Evolutionary conservation across 2,113 vertebrate genomes (phyloP).

Genomic region (Centrocercus urophasianus): DNA sequence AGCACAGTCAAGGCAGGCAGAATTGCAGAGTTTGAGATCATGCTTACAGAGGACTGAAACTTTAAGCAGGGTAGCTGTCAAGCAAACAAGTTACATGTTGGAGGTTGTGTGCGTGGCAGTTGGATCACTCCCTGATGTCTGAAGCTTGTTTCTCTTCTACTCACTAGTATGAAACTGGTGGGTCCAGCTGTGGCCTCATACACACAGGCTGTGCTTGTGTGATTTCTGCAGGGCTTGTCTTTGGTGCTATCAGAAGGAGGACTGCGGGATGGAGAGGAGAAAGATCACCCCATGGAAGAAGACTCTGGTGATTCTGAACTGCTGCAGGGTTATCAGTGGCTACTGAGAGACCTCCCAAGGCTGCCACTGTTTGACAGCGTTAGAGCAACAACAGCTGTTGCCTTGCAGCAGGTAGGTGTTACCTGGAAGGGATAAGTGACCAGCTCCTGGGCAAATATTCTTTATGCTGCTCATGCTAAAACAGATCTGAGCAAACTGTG

Average conservation of each 20-base stretch:
- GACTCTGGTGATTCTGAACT: conserved; percentile 86
- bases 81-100: background rate
- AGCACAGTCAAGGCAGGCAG: background rate
- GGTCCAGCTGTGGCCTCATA: background rate
- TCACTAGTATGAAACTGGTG: background rate
- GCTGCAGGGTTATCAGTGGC: conserved; percentile 93
- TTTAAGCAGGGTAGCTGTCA: background rate
- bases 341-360: conserved; percentile 90
- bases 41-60: background rate
- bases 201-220: background rate
- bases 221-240: conserved; percentile 86
- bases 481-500: background rate
- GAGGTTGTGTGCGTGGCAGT: background rate
- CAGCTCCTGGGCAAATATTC: background rate
- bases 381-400: conserved; percentile 87
- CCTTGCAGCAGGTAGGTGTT: conserved; percentile 90
- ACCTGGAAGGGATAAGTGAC: background rate
- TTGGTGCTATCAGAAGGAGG: conserved; percentile 92
- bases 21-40: background rate
- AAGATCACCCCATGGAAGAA: conserved; percentile 93
- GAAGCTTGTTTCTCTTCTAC: background rate
- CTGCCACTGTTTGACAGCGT: conserved; percentile 94
- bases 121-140: accelerated
- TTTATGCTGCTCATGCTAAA: background rate
- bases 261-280: conserved; percentile 90